Evolutionary conservation across 2,797 vertebrate species (phyloP), one percentile per base, ranked within the genome.

Genomic region (Myotis planiceps): DNA sequence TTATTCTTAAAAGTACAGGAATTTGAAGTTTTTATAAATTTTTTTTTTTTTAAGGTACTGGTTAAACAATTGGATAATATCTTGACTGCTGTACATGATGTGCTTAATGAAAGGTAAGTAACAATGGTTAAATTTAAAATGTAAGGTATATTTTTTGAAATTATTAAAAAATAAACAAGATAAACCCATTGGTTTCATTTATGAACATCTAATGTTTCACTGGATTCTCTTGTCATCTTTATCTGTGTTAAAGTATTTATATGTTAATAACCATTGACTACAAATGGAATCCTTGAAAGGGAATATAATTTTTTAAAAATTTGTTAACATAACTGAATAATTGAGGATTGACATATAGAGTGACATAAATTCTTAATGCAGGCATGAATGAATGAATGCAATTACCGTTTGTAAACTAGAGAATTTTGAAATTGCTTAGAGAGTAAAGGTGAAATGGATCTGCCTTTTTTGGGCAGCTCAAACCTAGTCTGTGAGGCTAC

Each of bases 1-100:
- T 85, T 85, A 32, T 93, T 96, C 29, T 89, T 92, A 34, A 75
- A 84, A 81, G 39, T 86, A 21, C 34, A 80, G 34, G 16, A 94
- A 91, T 92, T 78, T 75, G 32, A 95, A 85, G 34, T 84, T 93
- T 96, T 90, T 89, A 79, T 84, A 39, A 71, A 79, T 92, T 27
- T 96, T 79, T 65, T 84, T 84, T 94, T 89, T 96, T 97, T 97
- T 4, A 97, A 99, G 99, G 99, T 99, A 95, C 99, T 99, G 90
- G 99, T 99, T 98, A 99, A 99, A 99, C 99, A 99, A 96, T 98
- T 99, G 99, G 99, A 99, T 99, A 99, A 99, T 98, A 99, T 99
- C 99, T 99, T 99, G 98, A 99, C 99, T 98, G 99, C 99, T 97
- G 98, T 99, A 97, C 99, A 99, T 96, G 99, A 99, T 98, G 99